Percentiles rank a stretch among this genome's conserved stretches.
phyloP scores from a whole-genome alignment of 2,797 vertebrate genomes.

The Hydrophis major region DNA sequence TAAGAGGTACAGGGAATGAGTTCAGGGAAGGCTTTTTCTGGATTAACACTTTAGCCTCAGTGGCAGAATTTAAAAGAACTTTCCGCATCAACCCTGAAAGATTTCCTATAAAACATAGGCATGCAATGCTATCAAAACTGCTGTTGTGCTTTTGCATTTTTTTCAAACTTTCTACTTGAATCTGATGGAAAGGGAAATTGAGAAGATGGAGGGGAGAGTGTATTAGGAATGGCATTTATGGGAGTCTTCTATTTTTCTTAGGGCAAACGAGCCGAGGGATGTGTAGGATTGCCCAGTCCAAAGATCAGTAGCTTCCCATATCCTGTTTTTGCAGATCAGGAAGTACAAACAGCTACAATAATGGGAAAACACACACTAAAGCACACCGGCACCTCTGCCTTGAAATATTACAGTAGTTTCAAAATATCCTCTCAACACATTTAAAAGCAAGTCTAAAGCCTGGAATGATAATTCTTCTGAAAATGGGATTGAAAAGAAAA shows the following conservation, averaged over 20 bases:
- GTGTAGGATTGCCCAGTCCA: not conserved
- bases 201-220: not conserved
- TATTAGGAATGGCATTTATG: not conserved
- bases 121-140: not conserved
- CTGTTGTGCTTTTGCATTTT: not conserved
- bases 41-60: not conserved
- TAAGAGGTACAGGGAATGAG: slow-evolving; percentile 10
- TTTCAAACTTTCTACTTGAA: not conserved
- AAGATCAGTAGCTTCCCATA: not conserved
- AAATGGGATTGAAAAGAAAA: not conserved
- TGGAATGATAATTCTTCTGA: not conserved
- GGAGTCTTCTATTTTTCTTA: not conserved
- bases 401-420: not conserved
- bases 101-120: not conserved
- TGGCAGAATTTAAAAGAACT: not conserved
- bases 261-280: not conserved
- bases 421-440: not conserved
- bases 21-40: not conserved
- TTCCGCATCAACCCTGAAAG: not conserved
- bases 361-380: not conserved
- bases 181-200: not conserved
- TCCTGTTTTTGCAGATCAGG: not conserved
- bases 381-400: not conserved
- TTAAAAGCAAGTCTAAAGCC: not conserved
- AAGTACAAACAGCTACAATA: not conserved